Conservation (phyloP, 2,888 invertebrate species). For the Tachina lurida region DNA sequence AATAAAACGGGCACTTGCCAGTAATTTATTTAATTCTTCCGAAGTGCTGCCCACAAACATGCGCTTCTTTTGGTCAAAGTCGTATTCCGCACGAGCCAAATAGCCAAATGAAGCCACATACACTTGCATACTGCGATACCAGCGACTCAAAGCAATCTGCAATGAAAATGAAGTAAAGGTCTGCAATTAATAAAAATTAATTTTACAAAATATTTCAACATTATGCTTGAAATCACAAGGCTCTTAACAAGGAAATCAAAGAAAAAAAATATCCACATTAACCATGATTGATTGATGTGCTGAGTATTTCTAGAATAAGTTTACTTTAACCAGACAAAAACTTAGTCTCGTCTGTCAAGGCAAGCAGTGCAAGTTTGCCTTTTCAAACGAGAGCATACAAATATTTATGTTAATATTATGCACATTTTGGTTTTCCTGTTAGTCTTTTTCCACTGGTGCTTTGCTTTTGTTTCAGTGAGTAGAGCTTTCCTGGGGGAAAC, state of each 20-base stretch:
- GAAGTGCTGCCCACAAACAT: slow-evolving; percentile 71
- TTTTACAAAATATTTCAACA: slow-evolving; percentile 58
- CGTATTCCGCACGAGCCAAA: slow-evolving; percentile 77
- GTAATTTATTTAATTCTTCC: slow-evolving; percentile 76
- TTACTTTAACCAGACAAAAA: slow-evolving; percentile 45
- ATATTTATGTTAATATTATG: slow-evolving; percentile 56
- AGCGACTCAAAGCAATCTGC: slow-evolving; percentile 78
- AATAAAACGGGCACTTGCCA: slow-evolving; percentile 77
- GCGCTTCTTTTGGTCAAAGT: slow-evolving; percentile 74
- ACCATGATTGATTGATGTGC: slow-evolving; percentile 66
- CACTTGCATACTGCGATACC: slow-evolving; percentile 80
- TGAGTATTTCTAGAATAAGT: slow-evolving; percentile 48
- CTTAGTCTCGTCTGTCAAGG: slow-evolving; percentile 18
- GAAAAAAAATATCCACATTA: slow-evolving; percentile 15
- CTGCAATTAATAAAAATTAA: slow-evolving; percentile 60
- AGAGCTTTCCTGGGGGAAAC: slow-evolving; percentile 36
- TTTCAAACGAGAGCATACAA: slow-evolving; percentile 28
- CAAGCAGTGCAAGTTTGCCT: background rate
- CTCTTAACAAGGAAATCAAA: slow-evolving; percentile 2
- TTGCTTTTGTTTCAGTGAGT: background rate
- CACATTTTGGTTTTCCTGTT: slow-evolving; percentile 64
- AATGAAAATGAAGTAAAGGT: slow-evolving; percentile 52
- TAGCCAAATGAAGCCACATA: slow-evolving; percentile 80
- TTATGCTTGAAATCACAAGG: slow-evolving; percentile 24
- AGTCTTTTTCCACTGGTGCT: slow-evolving; percentile 9